Base-by-base conservation (phyloP, 2,888 invertebrate species). In the Dilophus febrilis region DNA sequence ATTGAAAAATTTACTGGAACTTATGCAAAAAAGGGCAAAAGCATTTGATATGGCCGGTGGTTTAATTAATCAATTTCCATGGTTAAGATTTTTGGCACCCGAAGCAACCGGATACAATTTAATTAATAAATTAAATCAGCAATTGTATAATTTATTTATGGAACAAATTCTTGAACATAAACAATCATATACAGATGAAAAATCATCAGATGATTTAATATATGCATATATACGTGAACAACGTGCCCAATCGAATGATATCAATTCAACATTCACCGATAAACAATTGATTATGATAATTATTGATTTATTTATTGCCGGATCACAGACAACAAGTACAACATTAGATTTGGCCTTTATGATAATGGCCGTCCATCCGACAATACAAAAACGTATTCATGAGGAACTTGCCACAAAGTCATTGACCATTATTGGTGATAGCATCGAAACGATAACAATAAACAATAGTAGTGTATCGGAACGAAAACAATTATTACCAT, bases 281-380 rank as follows among this genome's bases (percentile, higher is more conserved):
- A 70, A 71, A 5, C 76, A 78, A 50, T 53, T 79, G 38, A 58
- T 72, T 4, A 68, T 77, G 66, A 65, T 74, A 4, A 70, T 77
- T 47, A 51, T 77, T 40, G 80, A 80, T 53, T 63, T 79, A 35
- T 75, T 79, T 48, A 68, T 79, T 48, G 78, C 74, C 5, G 78
- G 78, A 3, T 65, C 70, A 0, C 67, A 68, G 47, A 77, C 77
- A 0, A 77, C 77, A 1, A 70, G 73, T 42, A 67, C 64, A 29
- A 72, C 74, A 0, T 53, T 79, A 13, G 72, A 74, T 47, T 69
- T 76, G 50, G 65, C 70, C 1, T 59, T 79, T 36, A 59, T 77
- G 49, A 64, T 68, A 47, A 68, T 77, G 65, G 59, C 71, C 14
- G 50, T 70, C 18, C 60, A 70, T 43, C 68, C 68, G 34, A 68